Evolutionary conservation across 2,797 vertebrate genomes (phyloP), one percentile per base, ranked within the genome.

Genomic region (Coranthus polyacanthus): DNA sequence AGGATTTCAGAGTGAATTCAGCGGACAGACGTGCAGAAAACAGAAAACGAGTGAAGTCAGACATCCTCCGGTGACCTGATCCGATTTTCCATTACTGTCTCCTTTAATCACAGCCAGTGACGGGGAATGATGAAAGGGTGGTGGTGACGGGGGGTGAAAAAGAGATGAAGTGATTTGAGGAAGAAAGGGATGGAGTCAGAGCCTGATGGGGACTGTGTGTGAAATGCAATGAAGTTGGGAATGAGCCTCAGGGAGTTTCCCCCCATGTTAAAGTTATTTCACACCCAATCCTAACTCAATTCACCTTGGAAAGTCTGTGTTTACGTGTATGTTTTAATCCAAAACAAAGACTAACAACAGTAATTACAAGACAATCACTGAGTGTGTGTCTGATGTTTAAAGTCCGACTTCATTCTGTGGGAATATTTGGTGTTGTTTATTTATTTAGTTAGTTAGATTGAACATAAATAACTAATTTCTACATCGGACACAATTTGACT

Each of bases 31-130:
- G 50, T 7, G 20, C 9, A 32, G 29, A 32, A 78, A 62, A 62
- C 57, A 16, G 20, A 67, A 75, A 67, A 74, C 6, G 38, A 83
- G 55, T 78, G 29, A 85, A 84, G 76, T 78, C 69, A 75, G 78
- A 60, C 41, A 73, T 83, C 82, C 78, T 83, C 75, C 72, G 50
- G 80, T 41, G 82, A 88, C 84, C 84, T 73, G 82, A 82, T 84
- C 78, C 59, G 26, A 81, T 85, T 88, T 88, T 71, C 82, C 79
- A 83, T 89, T 86, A 81, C 79, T 39, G 70, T 75, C 82, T 77
- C 64, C 78, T 86, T 84, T 90, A 86, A 87, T 87, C 83, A 78
- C 78, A 78, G 79, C 21, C 56, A 81, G 82, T 17, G 61, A 80
- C 41, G 20, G 81, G 84, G 65, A 78, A 63, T 61, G 80, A 88